A percentile compares a stretch with the other conserved stretches of the same genome.
Evolutionary conservation across 2,888 invertebrate genomes (phyloP).

Genomic region (Cephalotes varians): DNA sequence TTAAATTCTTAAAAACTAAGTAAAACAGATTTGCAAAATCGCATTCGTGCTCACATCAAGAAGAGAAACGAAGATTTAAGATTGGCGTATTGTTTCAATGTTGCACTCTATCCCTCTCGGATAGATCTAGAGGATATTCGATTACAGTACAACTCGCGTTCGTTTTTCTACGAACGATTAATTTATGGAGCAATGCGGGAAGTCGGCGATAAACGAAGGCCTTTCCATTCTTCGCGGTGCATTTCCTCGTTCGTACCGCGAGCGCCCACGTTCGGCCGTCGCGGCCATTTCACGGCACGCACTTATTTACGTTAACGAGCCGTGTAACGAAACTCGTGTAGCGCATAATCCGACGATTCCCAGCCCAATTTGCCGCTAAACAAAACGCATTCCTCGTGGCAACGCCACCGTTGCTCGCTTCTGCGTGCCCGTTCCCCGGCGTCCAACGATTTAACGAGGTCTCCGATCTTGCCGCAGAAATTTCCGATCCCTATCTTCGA

Average conservation of each 20-base stretch:
- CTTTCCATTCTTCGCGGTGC: conserved; percentile 13
- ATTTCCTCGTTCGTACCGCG: conserved; percentile 20
- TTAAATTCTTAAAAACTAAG: neutral
- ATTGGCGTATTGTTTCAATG: neutral
- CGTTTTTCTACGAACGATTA: conserved; percentile 18
- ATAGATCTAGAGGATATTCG: neutral
- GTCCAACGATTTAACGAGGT: conserved; percentile 60
- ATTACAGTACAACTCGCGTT: neutral
- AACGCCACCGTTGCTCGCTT: conserved; percentile 16
- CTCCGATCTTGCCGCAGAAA: conserved; percentile 57
- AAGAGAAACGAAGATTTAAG: neutral
- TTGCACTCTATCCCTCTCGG: too few relatives aligned
- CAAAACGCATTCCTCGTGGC: conserved; percentile 62
- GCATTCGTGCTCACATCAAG: neutral
- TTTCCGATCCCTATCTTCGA: conserved; percentile 67
- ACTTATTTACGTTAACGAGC: conserved; percentile 66
- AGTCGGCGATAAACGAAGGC: conserved; percentile 25
- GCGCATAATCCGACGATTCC: conserved; percentile 67
- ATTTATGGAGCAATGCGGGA: conserved; percentile 37
- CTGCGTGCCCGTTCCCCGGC: conserved; percentile 26
- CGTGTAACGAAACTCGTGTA: conserved; percentile 59
- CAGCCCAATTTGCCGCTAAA: conserved; percentile 66
- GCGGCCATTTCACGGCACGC: conserved; percentile 21
- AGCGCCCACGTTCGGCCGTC: conserved; percentile 12
- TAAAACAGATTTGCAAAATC: neutral